Evolutionary conservation across 2,113 vertebrate species (phyloP).

Genomic region (Myiozetetes cayanensis): DNA sequence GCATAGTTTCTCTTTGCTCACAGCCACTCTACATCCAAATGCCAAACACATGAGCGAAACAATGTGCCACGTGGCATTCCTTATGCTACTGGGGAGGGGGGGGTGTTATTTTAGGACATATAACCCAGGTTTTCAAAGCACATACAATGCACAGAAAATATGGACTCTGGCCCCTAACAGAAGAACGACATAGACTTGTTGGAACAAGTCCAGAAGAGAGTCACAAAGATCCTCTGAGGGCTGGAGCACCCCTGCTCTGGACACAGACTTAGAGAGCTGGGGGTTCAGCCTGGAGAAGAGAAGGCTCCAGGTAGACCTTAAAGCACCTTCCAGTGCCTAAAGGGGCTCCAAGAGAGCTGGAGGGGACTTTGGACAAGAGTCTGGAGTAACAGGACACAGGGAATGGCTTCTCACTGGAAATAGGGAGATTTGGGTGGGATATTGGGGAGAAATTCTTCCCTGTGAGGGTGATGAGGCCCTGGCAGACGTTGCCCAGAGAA

Average conservation of each 20-base stretch:
- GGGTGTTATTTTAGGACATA: neutral
- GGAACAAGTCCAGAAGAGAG: neutral
- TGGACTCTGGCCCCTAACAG: neutral
- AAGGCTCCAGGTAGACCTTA: neutral
- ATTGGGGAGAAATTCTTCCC: fast-evolving
- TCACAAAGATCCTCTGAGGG: neutral
- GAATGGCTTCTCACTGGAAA: neutral
- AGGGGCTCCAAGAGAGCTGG: neutral
- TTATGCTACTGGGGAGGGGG: neutral
- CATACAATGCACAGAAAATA: neutral
- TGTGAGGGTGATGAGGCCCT: neutral
- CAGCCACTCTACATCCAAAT: neutral
- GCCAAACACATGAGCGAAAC: neutral
- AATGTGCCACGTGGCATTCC: neutral
- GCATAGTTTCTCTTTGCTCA: neutral
- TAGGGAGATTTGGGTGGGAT: fast-evolving
- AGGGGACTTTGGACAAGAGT: neutral
- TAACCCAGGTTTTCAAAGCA: neutral
- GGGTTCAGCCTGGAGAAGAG: fast-evolving
- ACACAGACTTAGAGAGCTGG: neutral
- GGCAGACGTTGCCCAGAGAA: neutral
- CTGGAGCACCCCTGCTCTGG: neutral
- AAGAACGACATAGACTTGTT: neutral
- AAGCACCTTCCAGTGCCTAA: fast-evolving
- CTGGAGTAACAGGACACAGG: neutral